Percentiles rank a stretch among this genome's conserved stretches.
Conservation (phyloP, 2,888 invertebrate species). For the Machimus rusticus region DNA sequence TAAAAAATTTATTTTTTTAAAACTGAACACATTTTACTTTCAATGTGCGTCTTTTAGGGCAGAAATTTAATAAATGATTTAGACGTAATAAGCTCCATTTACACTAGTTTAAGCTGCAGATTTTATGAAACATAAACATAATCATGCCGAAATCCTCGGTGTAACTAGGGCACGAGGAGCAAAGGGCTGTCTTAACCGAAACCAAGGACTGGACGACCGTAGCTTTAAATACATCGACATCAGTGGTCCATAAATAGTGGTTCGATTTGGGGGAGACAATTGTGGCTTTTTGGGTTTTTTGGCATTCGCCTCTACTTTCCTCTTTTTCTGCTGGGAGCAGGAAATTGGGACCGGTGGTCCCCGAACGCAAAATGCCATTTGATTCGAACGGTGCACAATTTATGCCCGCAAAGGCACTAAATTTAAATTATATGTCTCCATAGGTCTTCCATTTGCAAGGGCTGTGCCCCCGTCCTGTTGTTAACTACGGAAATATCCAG, state of each 20-base stretch:
- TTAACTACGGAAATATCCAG: neutral
- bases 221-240: slow-evolving; percentile 11
- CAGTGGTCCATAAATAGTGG: slow-evolving; percentile 8
- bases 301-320: neutral
- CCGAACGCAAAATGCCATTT: slow-evolving; percentile 36
- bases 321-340: neutral
- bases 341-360: slow-evolving; percentile 35
- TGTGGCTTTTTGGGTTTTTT: neutral
- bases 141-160: neutral
- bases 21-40: no score
- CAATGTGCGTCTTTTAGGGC: no score
- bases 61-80: no score
- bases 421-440: slow-evolving; percentile 38
- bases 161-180: neutral
- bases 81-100: no score
- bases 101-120: neutral
- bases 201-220: neutral
- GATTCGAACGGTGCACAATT: slow-evolving; percentile 38
- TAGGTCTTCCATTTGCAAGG: neutral
- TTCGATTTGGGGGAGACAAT: neutral
- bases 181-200: neutral
- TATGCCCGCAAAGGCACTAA: slow-evolving; percentile 28
- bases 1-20: no score
- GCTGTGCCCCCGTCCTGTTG: neutral
- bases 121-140: neutral